A percentile compares a stretch with the other conserved stretches of the same genome.
Conservation (phyloP, 2,888 invertebrate species). For the Caenorhabditis sinica region DNA sequence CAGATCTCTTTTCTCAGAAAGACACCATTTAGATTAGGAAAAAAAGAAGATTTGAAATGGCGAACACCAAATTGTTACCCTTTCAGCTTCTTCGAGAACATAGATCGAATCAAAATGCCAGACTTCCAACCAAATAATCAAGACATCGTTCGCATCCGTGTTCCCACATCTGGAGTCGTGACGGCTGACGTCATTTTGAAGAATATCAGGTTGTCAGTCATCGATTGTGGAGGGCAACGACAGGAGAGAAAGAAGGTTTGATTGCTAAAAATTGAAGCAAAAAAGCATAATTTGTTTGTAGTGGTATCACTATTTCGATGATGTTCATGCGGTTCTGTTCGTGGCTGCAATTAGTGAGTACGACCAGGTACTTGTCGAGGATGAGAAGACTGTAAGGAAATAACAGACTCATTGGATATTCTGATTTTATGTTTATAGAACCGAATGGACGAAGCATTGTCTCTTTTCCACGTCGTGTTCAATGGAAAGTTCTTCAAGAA, state of each 20-base stretch:
- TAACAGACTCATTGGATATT: neutral
- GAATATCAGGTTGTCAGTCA: slow-evolving; percentile 71
- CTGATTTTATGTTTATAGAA: slow-evolving; percentile 73
- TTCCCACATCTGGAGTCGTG: slow-evolving; percentile 81
- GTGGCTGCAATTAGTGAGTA: slow-evolving; percentile 80
- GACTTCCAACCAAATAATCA: slow-evolving; percentile 76
- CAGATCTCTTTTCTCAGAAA: slow-evolving; percentile 1
- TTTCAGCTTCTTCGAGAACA: slow-evolving; percentile 81
- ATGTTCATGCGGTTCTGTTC: slow-evolving; percentile 79
- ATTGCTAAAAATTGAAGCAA: neutral
- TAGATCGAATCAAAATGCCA: slow-evolving; percentile 76
- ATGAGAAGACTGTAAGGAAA: slow-evolving; percentile 72
- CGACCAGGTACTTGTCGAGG: slow-evolving; percentile 78
- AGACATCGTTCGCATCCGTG: slow-evolving; percentile 80
- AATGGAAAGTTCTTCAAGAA: slow-evolving; percentile 75
- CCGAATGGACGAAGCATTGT: slow-evolving; percentile 79
- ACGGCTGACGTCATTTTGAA: slow-evolving; percentile 75
- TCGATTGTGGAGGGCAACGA: slow-evolving; percentile 81
- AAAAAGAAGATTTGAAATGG: neutral
- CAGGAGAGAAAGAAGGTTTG: slow-evolving; percentile 77
- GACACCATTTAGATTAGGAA: neutral
- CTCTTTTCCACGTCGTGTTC: slow-evolving; percentile 76
- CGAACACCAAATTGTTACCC: neutral
- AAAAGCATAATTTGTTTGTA: slow-evolving; percentile 39
- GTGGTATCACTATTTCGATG: slow-evolving; percentile 82